Conservation (phyloP, 2,113 vertebrate species). For the Ailuropoda melanoleuca region DNA sequence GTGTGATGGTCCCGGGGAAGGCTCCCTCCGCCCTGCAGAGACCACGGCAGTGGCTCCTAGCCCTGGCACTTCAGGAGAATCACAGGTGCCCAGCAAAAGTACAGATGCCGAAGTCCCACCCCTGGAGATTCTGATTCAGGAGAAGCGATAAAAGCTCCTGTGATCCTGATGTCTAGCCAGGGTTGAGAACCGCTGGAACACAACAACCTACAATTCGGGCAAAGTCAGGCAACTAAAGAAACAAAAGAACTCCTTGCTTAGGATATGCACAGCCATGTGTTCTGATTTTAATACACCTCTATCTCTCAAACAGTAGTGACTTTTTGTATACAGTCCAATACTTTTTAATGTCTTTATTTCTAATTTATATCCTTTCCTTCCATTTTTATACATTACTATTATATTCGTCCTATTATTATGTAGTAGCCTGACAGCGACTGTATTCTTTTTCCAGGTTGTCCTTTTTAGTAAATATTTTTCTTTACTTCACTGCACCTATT, state of each 20-base stretch:
- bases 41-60: not conserved
- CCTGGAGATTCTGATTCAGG: not conserved
- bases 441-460: not conserved
- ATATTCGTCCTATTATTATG: not conserved
- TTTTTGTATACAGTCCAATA: not conserved
- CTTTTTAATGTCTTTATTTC: not conserved
- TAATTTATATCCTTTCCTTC: not conserved
- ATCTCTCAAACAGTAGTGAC: not conserved
- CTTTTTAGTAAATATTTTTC: not conserved
- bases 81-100: slow-evolving; percentile 8
- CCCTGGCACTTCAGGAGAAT: not conserved
- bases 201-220: slow-evolving; percentile 20
- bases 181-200: not conserved
- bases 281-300: not conserved
- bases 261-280: not conserved
- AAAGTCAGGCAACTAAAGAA: slow-evolving; percentile 61
- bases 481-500: not conserved
- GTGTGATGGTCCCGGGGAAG: not conserved
- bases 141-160: not conserved
- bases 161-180: not conserved
- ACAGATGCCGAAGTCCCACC: not conserved
- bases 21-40: not conserved
- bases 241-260: not conserved
- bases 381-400: not conserved
- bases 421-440: not conserved